Evolutionary conservation across 2,113 vertebrate genomes (phyloP).

Genomic region (Thamnophis sirtalis): DNA sequence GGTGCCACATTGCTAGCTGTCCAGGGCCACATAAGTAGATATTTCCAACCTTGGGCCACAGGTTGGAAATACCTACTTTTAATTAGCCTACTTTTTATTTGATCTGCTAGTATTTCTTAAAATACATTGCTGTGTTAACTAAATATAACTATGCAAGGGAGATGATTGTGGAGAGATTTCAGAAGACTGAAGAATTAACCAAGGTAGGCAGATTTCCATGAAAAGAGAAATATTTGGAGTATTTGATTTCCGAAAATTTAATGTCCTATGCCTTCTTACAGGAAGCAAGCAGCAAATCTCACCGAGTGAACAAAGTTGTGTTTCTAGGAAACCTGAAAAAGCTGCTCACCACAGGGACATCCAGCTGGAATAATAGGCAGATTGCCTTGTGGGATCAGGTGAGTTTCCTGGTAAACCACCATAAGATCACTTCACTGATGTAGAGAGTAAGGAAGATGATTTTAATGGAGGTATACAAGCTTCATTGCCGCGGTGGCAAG

Average conservation of each 20-base stretch:
- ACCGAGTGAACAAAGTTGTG: constrained; percentile 83
- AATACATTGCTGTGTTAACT: not conserved
- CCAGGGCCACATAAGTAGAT: not conserved
- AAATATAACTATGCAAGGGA: not conserved
- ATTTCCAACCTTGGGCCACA: not conserved
- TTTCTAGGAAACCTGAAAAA: constrained; percentile 84
- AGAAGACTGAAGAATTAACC: not conserved
- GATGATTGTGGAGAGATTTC: not conserved
- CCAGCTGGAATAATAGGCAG: constrained; percentile 88
- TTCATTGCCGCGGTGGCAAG: not conserved
- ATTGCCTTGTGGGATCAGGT: constrained; percentile 89
- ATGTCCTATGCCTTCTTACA: constrained; percentile 51
- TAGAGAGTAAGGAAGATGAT: not conserved
- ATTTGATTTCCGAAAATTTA: not conserved
- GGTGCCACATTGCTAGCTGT: not conserved
- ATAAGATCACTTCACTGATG: not conserved
- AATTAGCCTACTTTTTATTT: not conserved
- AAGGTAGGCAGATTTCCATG: not conserved
- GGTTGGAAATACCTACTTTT: not conserved
- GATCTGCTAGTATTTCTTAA: not conserved
- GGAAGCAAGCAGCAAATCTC: constrained; percentile 80
- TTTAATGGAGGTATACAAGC: not conserved
- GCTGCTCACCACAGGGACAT: constrained; percentile 82
- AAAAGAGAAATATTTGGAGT: not conserved
- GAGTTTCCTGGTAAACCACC: constrained; percentile 26